Conservation (phyloP, 2,888 invertebrate species). For the Rhodophaea formosa region DNA sequence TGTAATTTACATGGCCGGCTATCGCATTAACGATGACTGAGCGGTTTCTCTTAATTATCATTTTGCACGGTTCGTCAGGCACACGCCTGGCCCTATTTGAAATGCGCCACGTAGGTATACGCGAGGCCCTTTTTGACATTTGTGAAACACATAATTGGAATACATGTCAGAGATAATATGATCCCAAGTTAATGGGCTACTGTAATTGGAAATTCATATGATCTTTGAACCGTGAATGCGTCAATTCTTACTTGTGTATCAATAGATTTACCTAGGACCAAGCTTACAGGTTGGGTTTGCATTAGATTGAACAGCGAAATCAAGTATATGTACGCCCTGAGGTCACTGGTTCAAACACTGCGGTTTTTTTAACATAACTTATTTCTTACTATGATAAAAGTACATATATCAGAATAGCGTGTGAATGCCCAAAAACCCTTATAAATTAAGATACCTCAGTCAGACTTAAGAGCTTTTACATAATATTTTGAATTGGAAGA, state of each 20-base stretch:
- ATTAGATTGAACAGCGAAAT: no score
- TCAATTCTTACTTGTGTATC: background rate
- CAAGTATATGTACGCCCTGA: no score
- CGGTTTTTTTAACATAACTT: no score
- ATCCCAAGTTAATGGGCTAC: constrained; percentile 2
- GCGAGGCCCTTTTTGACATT: constrained; percentile 27
- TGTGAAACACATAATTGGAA: constrained; percentile 21
- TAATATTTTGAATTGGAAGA: no score
- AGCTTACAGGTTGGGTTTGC: no score
- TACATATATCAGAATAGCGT: no score
- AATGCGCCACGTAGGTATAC: constrained; percentile 26
- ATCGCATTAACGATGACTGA: constrained; percentile 78
- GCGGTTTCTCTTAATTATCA: constrained; percentile 80
- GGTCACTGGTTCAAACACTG: no score
- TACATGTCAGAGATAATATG: background rate
- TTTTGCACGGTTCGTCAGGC: constrained; percentile 78
- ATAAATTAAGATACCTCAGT: no score
- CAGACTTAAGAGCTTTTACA: no score
- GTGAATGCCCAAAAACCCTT: no score
- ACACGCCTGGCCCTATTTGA: constrained; percentile 55
- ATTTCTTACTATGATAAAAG: no score
- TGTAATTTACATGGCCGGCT: constrained; percentile 72
- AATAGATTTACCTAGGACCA: background rate
- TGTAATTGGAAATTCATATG: constrained; percentile 10
- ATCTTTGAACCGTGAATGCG: background rate